These are phyloP conservation scores for Clostera curtula DNA, from an alignment of 2,888 invertebrate species.

Conservation along the genomic window DNA sequence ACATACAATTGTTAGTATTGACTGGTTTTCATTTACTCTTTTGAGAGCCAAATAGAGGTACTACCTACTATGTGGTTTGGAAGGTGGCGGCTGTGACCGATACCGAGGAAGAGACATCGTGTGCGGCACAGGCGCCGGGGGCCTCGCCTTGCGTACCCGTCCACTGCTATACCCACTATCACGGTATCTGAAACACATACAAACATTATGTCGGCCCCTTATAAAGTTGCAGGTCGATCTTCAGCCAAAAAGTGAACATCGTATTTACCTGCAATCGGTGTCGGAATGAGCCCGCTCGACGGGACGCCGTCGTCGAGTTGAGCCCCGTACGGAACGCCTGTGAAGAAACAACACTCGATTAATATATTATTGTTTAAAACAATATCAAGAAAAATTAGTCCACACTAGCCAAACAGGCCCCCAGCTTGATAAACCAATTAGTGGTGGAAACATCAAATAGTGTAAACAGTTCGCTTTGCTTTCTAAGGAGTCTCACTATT, in stretches of 20 bases:
- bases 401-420: too few relatives aligned
- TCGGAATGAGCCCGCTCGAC: conserved; percentile 78
- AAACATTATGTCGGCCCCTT: not conserved
- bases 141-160: conserved; percentile 31
- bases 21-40: not conserved
- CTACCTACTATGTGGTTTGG: not conserved
- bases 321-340: conserved; percentile 43
- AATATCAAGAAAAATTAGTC: too few relatives aligned
- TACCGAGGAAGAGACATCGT: conserved; percentile 26
- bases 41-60: not conserved
- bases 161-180: conserved; percentile 63
- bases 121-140: conserved; percentile 15
- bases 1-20: not conserved
- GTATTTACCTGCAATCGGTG: conserved; percentile 79
- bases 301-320: conserved; percentile 33
- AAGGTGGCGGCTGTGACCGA: conserved; percentile 47
- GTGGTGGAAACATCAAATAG: not conserved
- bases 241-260: too few relatives aligned
- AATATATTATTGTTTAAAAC: not conserved
- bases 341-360: not conserved
- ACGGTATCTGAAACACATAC: conserved; percentile 39
- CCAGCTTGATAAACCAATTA: too few relatives aligned
- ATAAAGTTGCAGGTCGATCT: too few relatives aligned
- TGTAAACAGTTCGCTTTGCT: not conserved
- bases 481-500: too few relatives aligned